Evolutionary conservation across 2,113 vertebrate species (phyloP).

Genomic region (Percina caprodes): DNA sequence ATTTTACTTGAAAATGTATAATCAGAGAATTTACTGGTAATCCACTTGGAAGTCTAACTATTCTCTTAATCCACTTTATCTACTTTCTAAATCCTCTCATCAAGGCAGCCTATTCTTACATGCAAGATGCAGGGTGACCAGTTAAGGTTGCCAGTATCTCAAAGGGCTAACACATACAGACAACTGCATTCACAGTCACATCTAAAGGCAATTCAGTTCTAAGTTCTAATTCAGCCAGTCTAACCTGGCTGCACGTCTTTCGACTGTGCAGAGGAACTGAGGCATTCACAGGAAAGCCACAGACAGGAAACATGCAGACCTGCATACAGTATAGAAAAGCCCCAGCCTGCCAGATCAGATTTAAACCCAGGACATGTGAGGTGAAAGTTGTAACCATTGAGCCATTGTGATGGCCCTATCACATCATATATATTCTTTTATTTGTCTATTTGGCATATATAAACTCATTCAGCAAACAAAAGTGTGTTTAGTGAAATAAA

Average conservation of each 20-base stretch:
- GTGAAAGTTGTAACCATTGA: neutral
- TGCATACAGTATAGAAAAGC: neutral
- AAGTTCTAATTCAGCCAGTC: neutral
- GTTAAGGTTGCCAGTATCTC: neutral
- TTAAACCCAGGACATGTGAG: neutral
- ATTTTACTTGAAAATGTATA: neutral
- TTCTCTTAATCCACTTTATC: neutral
- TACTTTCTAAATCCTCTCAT: neutral
- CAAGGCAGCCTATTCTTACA: conserved; percentile 1
- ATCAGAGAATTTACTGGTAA: neutral
- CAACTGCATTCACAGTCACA: conserved; percentile 10
- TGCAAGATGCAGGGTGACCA: neutral
- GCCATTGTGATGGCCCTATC: too few species aligned
- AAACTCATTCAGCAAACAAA: neutral
- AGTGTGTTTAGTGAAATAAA: too few species aligned
- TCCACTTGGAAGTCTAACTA: neutral
- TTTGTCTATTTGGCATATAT: neutral
- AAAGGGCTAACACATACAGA: neutral
- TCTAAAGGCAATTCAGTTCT: conserved; percentile 4
- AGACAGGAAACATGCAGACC: conserved; percentile 2
- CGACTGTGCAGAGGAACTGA: neutral
- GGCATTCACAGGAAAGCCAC: neutral
- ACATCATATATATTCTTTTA: neutral
- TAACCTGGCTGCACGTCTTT: neutral
- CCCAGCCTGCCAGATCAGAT: neutral